Evolutionary conservation across 2,113 vertebrate species (phyloP), one percentile per base, ranked within the genome.

Genomic region (Tragelaphus strepsiceros): DNA sequence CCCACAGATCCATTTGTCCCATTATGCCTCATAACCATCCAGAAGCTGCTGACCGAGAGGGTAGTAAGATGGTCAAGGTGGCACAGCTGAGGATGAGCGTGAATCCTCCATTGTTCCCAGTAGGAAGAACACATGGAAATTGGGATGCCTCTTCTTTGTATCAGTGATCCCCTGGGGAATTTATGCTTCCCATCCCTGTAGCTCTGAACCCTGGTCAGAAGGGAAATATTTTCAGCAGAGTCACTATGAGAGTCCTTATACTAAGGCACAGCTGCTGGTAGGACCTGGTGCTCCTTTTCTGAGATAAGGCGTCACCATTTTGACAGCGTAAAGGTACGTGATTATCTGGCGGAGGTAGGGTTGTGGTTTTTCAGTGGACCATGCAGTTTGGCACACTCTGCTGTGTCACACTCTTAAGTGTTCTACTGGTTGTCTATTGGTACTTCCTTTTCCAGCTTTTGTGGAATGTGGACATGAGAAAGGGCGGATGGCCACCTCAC

Each of bases 211-310:
- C 32, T 71, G 80, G 17, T 94, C 46, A 46, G 67, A 96, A 62
- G 62, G 28, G 53, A 93, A 90, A 80, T 56, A 71, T 90, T 97
- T 97, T 58, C 56, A 77, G 39, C 15, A 95, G 54, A 93, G 53
- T 54, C 16, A 35, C 28, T 56, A 2, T 28, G 74, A 49, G 16
- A 80, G n/a, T 90, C 35, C 22, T 62, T 94, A 54, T 21, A 24
- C 9, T 86, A 78, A 92, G 30, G 7, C 74, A 39, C 22, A 43
- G 88, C 22, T 96, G 24, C 58, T 28, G 7, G 6, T 81, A 46
- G 32, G 26, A 22, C 43, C 81, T n/a, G 35, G 26, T 32, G 9
- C 35, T 58, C 7, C 62, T 82, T 90, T 90, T 71, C 46, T 21
- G 46, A n/a, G 43, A 62, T 30, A 9, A 82, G 32, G 19, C 49